A percentile compares a stretch with the other conserved stretches of the same genome.
phyloP scores from a whole-genome alignment of 2,888 invertebrate genomes.

The Athetis lepigone region DNA sequence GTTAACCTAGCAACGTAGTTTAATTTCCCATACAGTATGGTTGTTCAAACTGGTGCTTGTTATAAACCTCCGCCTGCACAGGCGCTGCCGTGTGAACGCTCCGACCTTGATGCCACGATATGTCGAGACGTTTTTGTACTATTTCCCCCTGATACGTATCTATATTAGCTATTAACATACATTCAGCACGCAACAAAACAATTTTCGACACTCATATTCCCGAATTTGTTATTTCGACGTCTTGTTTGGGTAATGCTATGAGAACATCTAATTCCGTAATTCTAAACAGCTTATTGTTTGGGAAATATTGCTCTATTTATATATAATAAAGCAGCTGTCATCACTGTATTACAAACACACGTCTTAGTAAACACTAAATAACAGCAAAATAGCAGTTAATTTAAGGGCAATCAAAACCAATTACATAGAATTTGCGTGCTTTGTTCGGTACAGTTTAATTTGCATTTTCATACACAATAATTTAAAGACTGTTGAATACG shows the following conservation, averaged over 20 bases:
- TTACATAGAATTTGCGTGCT: slow-evolving; percentile 14
- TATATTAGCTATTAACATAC: slow-evolving; percentile 60
- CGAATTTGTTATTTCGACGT: slow-evolving; percentile 35
- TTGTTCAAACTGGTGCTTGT: slow-evolving; percentile 52
- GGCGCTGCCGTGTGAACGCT: slow-evolving; percentile 83
- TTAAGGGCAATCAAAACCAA: slow-evolving; percentile 4
- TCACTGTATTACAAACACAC: neutral
- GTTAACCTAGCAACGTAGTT: slow-evolving; percentile 52
- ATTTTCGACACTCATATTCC: slow-evolving; percentile 42
- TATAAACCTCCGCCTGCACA: slow-evolving; percentile 44
- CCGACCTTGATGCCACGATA: slow-evolving; percentile 80
- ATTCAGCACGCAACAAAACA: slow-evolving; percentile 43
- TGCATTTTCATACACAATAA: slow-evolving; percentile 40
- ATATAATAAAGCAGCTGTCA: neutral
- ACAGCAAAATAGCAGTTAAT: neutral
- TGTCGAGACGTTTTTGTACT: slow-evolving; percentile 64
- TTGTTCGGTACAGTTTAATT: slow-evolving; percentile 33
- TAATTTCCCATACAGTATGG: slow-evolving; percentile 68
- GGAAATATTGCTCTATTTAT: slow-evolving; percentile 26
- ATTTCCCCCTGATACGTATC: slow-evolving; percentile 68
- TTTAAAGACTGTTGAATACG: slow-evolving; percentile 39
- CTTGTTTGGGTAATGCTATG: slow-evolving; percentile 42
- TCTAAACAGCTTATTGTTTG: slow-evolving; percentile 35
- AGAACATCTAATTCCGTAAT: slow-evolving; percentile 31
- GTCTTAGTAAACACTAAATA: neutral